Conservation (phyloP, 2,113 vertebrate genomes). For the Ammodytes marinus region DNA sequence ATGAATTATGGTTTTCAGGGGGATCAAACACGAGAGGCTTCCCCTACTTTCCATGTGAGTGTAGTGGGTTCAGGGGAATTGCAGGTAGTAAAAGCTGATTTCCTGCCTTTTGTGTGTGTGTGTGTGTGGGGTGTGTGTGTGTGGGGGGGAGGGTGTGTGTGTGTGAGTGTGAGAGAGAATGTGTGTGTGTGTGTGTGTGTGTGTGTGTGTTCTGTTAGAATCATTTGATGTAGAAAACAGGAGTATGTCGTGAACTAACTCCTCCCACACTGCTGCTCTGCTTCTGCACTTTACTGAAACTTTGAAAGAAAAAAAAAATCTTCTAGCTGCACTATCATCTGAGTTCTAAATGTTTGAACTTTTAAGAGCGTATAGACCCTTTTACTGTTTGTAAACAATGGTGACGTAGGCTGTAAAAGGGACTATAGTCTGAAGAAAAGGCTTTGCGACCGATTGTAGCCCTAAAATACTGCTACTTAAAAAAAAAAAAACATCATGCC, state of each 20-base stretch:
- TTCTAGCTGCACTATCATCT: neutral
- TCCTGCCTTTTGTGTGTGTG: slow-evolving; percentile 57
- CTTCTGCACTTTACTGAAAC: slow-evolving; percentile 28
- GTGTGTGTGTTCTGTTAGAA: slow-evolving; percentile 20
- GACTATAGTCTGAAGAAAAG: no score
- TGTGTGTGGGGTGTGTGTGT: no score
- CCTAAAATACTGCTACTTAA: no score
- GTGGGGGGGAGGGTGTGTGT: no score
- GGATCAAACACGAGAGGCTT: neutral
- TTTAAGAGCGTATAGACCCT: neutral
- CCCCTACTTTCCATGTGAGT: neutral
- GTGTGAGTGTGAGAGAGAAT: no score
- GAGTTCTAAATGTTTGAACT: neutral
- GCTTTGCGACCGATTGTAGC: no score
- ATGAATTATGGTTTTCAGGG: neutral
- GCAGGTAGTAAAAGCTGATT: slow-evolving; percentile 47
- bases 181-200: no score
- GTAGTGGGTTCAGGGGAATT: slow-evolving; percentile 30
- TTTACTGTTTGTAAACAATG: no score
- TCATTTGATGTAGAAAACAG: slow-evolving; percentile 64
- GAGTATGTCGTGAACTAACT: neutral
- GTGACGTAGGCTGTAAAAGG: no score
- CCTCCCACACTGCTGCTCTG: slow-evolving; percentile 24
- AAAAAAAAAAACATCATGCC: no score
- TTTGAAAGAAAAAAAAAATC: neutral